Percentiles rank a stretch among this genome's conserved stretches.
Evolutionary conservation across 2,797 vertebrate genomes (phyloP).

Genomic region (Malurus leucopterus): DNA sequence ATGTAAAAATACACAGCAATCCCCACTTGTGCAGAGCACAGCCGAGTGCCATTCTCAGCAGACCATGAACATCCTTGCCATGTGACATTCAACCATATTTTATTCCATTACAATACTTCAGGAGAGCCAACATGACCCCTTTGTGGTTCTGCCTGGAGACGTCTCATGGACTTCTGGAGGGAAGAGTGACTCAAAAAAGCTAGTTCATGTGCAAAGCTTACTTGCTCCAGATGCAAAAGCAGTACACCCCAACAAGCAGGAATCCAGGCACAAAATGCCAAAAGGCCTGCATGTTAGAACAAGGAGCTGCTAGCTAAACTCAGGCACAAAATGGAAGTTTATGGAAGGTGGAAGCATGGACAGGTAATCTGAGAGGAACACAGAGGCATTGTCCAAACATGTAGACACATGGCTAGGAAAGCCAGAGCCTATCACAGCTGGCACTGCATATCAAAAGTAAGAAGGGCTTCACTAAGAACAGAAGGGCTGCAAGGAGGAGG

Average conservation of each 20-base stretch:
- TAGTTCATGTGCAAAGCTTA: neutral
- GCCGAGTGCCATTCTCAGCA: neutral
- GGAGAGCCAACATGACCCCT: neutral
- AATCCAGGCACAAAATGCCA: neutral
- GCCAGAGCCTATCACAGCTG: neutral
- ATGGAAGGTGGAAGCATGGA: accelerated
- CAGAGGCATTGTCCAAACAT: neutral
- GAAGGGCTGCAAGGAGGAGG: neutral
- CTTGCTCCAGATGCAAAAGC: neutral
- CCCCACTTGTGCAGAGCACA: neutral
- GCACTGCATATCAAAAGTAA: neutral
- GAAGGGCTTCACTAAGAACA: neutral
- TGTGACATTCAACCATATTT: neutral
- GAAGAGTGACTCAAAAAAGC: neutral
- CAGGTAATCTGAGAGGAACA: neutral
- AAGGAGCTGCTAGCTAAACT: neutral
- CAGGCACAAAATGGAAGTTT: neutral
- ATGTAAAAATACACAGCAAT: neutral
- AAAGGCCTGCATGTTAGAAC: neutral
- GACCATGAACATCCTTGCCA: neutral
- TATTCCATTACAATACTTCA: neutral
- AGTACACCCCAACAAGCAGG: neutral
- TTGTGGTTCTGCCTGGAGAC: neutral
- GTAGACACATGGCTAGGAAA: neutral
- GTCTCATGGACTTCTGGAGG: neutral